Base-by-base conservation (phyloP, 2,113 vertebrate genomes). In the Takifugu bimaculatus region DNA sequence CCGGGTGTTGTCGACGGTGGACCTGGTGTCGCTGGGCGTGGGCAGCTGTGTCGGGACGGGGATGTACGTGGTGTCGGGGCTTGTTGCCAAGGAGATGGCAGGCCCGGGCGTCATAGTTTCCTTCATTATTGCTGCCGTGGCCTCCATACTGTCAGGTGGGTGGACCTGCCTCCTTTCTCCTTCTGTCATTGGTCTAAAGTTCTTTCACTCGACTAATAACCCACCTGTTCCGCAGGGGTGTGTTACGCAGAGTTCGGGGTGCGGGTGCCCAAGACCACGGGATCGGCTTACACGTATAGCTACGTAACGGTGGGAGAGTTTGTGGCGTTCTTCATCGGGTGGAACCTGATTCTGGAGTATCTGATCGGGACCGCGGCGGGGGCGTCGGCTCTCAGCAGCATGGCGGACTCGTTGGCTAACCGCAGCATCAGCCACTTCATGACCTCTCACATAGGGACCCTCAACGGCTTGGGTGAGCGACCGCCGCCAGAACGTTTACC, bases 241-340 rank as follows among this genome's bases (percentile, higher is more conserved):
- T 99, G 97, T 80, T 99, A 99, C 0, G 97, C 97, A 3, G 97
- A 99, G 88, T 99, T 98, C 86, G 97, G 97, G 0, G 97, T 99
- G 4, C 92, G 97, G 0, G 97, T 99, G 27, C 97, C 97, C 12
- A 99, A 99, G 88, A 99, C 97, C 66, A 98, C 97, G 0, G 97
- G 97, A 25, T 99, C 97, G 0, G 97, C 97, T 75, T 99, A 99
- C 86, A 98, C 97, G 4, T 99, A 99, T 91, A 99, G 97, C 87
- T 99, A 99, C 0, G 97, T 99, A 85, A 98, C 96, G 0, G 96
- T 99, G 15, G 97, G 97, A 4, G 97, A 99, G 85, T 98, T 95
- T 0, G 97, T 99, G 88, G 97, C 97, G 0, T 99, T 99, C 68
- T 98, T 98, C 91, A 99, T 98, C 0, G 97, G 97, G 79, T 98